Evolutionary conservation across 2,113 vertebrate species (phyloP), one percentile per base, ranked within the genome.

Genomic region (Dicaeum eximium): DNA sequence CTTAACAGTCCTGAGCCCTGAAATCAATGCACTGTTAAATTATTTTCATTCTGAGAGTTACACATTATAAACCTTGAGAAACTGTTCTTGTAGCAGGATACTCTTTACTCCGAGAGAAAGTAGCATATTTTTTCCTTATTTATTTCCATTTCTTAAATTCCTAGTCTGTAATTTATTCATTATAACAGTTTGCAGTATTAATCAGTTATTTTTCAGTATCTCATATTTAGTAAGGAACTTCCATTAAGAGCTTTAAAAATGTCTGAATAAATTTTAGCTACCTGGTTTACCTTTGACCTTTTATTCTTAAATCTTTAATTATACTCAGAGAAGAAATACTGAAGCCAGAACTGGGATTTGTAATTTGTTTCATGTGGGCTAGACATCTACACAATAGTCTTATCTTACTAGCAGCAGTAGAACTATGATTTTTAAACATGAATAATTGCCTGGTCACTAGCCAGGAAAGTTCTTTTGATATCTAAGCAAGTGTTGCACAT

Each of bases 401-500:
- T 96, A 62, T 73, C 93, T 88, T 77, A 57, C 47, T 24, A 27
- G 24, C 45, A 60, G 40, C 64, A 88, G n/a, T n/a, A 62, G 48
- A 54, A 6, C 17, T 33, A 3, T 64, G 45, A 7, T 94, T 92
- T 89, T 75, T 24, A 73, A 92, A 71, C 42, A 24, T 37, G 51
- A 93, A 80, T 88, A 94, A 94, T 80, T 92, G 38, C 64, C 30
- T 90, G 71, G 67, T 80, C 86, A 15, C 51, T 53, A 86, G 81
- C 58, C 93, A 95, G n/a, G 71, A 93, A 92, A 85, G 24, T 93
- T 11, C 33, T 77, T 83, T 93, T 47, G 77, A 27, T 78, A 73
- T 37, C 44, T 80, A 90, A 90, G 50, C 42, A 85, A 61, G 7
- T 3, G 6, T 35, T 79, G 22, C 10, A 44, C 71, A 53, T 4